Conservation (phyloP, 2,888 invertebrate species). For the Augiades crinisus region DNA sequence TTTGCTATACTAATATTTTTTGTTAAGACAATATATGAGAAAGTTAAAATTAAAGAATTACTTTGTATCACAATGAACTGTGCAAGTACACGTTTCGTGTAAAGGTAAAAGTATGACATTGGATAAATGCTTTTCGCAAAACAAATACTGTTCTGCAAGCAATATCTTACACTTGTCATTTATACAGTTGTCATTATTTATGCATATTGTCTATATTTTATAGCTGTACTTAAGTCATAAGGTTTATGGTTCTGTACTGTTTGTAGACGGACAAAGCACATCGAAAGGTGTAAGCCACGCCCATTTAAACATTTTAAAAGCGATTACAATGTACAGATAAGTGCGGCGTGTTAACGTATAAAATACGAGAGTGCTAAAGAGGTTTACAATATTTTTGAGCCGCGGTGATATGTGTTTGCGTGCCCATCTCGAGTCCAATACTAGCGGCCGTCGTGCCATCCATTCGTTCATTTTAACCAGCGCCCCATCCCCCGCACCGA, state of each 20-base stretch:
- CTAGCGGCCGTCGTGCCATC: conserved; percentile 78
- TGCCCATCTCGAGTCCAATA: conserved; percentile 54
- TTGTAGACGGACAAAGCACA: conserved; percentile 35
- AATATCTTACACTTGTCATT: no score
- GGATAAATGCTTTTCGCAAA: no score
- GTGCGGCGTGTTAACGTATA: conserved; percentile 11
- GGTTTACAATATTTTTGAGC: conserved; percentile 44
- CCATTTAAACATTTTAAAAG: conserved; percentile 35
- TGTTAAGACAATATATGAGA: no score
- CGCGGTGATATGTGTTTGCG: conserved; percentile 54
- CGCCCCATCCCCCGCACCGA: conserved; percentile 73
- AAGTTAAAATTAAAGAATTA: no score
- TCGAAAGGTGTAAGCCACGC: conserved; percentile 30
- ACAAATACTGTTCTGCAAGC: no score
- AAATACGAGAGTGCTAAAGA: conserved; percentile 39
- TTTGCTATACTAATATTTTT: no score
- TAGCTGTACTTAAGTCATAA: conserved; percentile 25
- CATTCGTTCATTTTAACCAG: conserved; percentile 80
- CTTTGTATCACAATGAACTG: no score
- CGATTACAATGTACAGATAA: conserved; percentile 35
- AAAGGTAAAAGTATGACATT: no score
- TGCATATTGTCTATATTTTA: conserved; percentile 13
- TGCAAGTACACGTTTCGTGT: no score
- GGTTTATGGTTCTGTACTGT: conserved; percentile 36
- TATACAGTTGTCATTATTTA: conserved; percentile 4